Conservation (phyloP, 37 sponge, comb jelly and placozoan genomes). For the Tethya wilhelma region DNA sequence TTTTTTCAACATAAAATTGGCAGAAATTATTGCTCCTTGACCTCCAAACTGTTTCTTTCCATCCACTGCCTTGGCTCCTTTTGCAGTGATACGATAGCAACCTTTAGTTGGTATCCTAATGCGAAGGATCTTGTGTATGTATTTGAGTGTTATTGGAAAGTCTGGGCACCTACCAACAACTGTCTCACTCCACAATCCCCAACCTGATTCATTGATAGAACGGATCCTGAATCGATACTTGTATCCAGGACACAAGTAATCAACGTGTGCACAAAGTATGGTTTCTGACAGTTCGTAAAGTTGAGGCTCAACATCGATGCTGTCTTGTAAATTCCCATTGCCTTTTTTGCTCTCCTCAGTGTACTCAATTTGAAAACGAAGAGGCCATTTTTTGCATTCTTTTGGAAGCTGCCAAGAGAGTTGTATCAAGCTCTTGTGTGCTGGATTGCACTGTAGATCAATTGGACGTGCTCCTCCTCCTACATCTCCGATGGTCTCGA, state of each 20-base stretch:
- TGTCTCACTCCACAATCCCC: constrained; percentile 77
- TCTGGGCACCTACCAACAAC: constrained; percentile 32
- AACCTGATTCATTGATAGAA: constrained; percentile 63
- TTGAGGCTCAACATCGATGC: constrained; percentile 25
- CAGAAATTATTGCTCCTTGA: constrained; percentile 63
- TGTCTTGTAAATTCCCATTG: neutral
- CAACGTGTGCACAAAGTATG: constrained; percentile 19
- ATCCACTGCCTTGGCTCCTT: constrained; percentile 69
- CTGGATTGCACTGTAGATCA: constrained; percentile 24
- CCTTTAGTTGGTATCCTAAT: constrained; percentile 52
- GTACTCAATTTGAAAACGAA: constrained; percentile 65
- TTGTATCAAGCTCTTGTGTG: constrained; percentile 38
- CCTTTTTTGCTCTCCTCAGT: neutral
- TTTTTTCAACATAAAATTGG: constrained; percentile 44
- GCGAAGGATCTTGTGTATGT: constrained; percentile 46
- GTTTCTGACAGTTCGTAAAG: constrained; percentile 26
- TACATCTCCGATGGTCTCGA: constrained; percentile 63
- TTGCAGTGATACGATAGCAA: constrained; percentile 61
- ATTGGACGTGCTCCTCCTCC: constrained; percentile 69
- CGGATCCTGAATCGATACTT: constrained; percentile 66
- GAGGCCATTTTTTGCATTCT: neutral
- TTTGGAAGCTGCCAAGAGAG: constrained; percentile 50
- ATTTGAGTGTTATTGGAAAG: constrained; percentile 52
- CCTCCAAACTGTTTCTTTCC: constrained; percentile 57
- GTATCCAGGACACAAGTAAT: constrained; percentile 57